Base-by-base conservation (phyloP, 1,140 invertebrate genomes). In the Hetaerina americana region DNA sequence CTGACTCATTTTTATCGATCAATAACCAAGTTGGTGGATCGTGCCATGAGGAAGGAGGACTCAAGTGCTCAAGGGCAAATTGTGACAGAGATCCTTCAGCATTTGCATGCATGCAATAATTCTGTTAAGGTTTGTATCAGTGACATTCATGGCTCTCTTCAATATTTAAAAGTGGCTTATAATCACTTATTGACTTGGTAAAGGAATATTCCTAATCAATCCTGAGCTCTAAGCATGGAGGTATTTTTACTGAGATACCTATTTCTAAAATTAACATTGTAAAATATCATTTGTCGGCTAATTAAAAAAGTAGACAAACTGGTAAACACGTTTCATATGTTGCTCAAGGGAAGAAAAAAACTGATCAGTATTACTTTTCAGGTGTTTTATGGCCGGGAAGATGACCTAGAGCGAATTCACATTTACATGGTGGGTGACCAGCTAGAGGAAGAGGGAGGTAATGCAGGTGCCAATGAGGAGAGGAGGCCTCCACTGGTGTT, bases 91-190 rank as follows among this genome's bases (percentile, higher is more conserved):
- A 94, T 98, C 66, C 83, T 99, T 26, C 96, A 98, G 79, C 96
- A 99, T 86, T 85, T 98, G 10, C 96, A 98, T 77, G 94, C 94
- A 27, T 98, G 95, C 77, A 95, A 95, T 77, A 97, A 96, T 80
- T 95, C 94, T n/a, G 95, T 96, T 3, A 92, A 91, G 81, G 88
- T 88, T 76, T 73, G 73, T 27, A 49, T 26, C 8, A 66, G 26
- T 68, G 25, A 26, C 12, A 26, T 68, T 28, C n/a, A 25, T 67
- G n/a, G n/a, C n/a, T 49, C 66, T 8, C 25, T 68, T 8, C 24
- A 25, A 68, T 68, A 25, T 68, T 68, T 57, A 57, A 57, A n/a
- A 10, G n/a, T n/a, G n/a, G n/a, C n/a, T n/a, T n/a, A n/a, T n/a
- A n/a, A n/a, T n/a, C n/a, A n/a, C n/a, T 71, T 68, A 68, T 71